Evolutionary conservation across 2,797 vertebrate genomes (phyloP).

Genomic region (Columba guinea): DNA sequence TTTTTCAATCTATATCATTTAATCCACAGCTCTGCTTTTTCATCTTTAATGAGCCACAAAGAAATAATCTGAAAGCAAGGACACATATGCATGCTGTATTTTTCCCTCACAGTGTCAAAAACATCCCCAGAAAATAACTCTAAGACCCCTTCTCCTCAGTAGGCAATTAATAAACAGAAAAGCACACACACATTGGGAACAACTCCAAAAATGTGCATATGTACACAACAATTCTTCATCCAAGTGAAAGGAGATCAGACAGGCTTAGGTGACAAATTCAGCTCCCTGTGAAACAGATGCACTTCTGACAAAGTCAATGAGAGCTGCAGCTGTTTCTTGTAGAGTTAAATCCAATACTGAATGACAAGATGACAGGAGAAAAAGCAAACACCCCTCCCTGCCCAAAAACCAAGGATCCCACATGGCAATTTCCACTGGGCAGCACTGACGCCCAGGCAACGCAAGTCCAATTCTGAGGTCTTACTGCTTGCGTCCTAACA

Average conservation of each 20-base stretch:
- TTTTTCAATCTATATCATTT: neutral
- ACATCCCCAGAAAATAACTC: neutral
- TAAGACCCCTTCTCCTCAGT: neutral
- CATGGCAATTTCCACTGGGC: neutral
- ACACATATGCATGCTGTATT: neutral
- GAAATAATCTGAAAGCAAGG: neutral
- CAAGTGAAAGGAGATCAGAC: neutral
- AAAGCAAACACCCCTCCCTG: neutral
- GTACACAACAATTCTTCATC: neutral
- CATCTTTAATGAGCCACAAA: neutral
- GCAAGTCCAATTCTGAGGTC: neutral
- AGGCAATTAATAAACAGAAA: neutral
- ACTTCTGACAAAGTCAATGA: conserved; percentile 1
- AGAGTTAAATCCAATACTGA: neutral
- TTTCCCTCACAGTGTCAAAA: neutral
- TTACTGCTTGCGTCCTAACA: rapidly evolving
- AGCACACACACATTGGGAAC: neutral
- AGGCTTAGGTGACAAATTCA: neutral
- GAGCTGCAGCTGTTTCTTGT: neutral
- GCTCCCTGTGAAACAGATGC: neutral
- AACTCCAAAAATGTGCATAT: neutral
- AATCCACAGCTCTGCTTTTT: neutral
- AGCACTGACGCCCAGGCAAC: neutral
- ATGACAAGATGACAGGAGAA: neutral
- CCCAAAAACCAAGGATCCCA: neutral